Evolutionary conservation across 2,888 invertebrate species (phyloP), one percentile per base, ranked within the genome.

Genomic region (Drosophila pullipes): DNA sequence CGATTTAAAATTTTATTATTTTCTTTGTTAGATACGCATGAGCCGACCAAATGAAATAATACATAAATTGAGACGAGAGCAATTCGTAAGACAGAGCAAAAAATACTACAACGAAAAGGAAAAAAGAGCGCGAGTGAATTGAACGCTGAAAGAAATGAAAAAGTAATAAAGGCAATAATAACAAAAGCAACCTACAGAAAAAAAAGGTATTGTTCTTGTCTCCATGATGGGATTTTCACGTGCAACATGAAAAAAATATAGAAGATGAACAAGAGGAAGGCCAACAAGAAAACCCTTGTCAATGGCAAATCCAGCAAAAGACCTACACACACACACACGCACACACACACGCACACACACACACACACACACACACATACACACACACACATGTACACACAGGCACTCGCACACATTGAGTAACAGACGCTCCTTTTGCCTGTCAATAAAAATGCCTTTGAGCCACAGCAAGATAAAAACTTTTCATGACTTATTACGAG

Each of bases 151-250:
- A 71, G 60, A 62, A 82, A 81, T 78, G 69, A 78, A 85, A 88
- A 83, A 63, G 78, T 76, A 70, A 78, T 76, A 78, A 80, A 76
- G 54, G 52, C 68, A 73, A 68, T 55, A 71, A 59, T 61, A 71
- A 25, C 16, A 76, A 59, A 39, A 63, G 44, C 16, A 60, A 65
- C 63, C 35, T 16, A 47, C 18, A 18, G 10, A 10, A 50, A 55
- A 57, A 44, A 44, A 33, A 50, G 62, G 74, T 67, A 41, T 55
- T 74, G 68, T 66, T 73, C 81, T 70, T 69, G 63, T 68, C 80
- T 78, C 74, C 74, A 67, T 84, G 87, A 85, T 89, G 82, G 73
- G 81, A 69, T 86, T 89, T 85, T 89, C 81, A 85, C 87, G 82
- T 89, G 85, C 81, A 70, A 35, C 69, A 61, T 52, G 58, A 64